These are phyloP conservation scores for Melopsittacus undulatus DNA, from an alignment of 2,797 vertebrate genomes.

Conservation along the genomic window DNA sequence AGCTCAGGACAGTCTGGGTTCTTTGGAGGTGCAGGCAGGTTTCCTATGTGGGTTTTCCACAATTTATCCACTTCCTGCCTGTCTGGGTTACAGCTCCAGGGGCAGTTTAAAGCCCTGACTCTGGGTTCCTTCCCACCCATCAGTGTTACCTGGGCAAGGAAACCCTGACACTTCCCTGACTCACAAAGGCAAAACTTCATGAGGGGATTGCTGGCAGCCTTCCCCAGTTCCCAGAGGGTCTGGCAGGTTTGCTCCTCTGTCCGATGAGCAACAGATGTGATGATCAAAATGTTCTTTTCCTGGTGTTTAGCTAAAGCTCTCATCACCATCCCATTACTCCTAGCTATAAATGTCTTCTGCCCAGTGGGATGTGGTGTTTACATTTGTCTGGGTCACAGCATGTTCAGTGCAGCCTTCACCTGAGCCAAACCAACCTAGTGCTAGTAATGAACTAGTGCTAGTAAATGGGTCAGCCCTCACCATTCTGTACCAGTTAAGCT, in stretches of 20 bases:
- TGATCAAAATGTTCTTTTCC: background rate
- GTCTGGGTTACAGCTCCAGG: too few relatives aligned
- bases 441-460: background rate
- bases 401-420: background rate
- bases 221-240: background rate
- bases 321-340: background rate
- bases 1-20: too few relatives aligned
- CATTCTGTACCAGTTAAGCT: background rate
- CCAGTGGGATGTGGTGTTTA: background rate
- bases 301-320: background rate
- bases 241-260: background rate
- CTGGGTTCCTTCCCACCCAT: background rate
- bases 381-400: background rate
- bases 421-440: background rate
- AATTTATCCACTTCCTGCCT: too few relatives aligned
- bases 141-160: background rate
- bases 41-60: too few relatives aligned
- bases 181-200: background rate
- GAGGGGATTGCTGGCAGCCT: background rate
- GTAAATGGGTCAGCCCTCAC: background rate
- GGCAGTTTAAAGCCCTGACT: background rate
- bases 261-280: background rate
- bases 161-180: background rate
- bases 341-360: background rate
- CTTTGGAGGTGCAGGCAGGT: too few relatives aligned